A percentile compares a stretch with the other conserved stretches of the same genome.
phyloP scores from a whole-genome alignment of 2,797 vertebrate species.

The Chiroxiphia lanceolata region DNA sequence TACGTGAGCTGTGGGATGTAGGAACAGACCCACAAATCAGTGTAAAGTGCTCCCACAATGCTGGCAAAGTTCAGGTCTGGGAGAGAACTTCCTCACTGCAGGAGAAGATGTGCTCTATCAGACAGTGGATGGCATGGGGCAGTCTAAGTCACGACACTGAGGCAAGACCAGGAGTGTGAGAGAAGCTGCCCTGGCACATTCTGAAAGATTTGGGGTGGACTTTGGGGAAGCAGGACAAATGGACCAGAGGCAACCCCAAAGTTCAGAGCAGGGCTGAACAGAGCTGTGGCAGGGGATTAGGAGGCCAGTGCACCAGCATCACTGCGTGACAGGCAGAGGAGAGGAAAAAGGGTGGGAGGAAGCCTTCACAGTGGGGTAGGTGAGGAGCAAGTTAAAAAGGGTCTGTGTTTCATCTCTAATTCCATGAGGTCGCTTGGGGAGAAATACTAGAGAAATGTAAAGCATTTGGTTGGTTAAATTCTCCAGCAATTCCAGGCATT shows the following conservation, averaged over 20 bases:
- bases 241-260: rapidly evolving
- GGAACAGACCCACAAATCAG: background rate
- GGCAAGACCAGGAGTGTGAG: rapidly evolving
- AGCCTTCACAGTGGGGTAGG: background rate
- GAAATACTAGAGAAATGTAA: constrained; percentile 28
- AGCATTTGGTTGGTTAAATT: constrained; percentile 31
- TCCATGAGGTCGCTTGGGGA: background rate
- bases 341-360: background rate
- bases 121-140: background rate
- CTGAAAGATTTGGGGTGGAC: background rate
- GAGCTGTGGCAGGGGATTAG: background rate
- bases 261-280: background rate
- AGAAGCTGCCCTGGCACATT: background rate
- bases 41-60: background rate
- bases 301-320: background rate
- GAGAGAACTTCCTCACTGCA: background rate
- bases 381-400: background rate
- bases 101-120: background rate
- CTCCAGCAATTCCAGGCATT: constrained; percentile 34
- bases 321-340: background rate
- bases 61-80: background rate
- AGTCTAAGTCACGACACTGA: background rate
- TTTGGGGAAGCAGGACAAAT: background rate
- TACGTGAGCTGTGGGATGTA: background rate
- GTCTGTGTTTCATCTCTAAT: background rate